These are phyloP conservation scores for Hirtodrosophila cameraria DNA, from an alignment of 2,888 invertebrate species.

Conservation along the genomic window DNA sequence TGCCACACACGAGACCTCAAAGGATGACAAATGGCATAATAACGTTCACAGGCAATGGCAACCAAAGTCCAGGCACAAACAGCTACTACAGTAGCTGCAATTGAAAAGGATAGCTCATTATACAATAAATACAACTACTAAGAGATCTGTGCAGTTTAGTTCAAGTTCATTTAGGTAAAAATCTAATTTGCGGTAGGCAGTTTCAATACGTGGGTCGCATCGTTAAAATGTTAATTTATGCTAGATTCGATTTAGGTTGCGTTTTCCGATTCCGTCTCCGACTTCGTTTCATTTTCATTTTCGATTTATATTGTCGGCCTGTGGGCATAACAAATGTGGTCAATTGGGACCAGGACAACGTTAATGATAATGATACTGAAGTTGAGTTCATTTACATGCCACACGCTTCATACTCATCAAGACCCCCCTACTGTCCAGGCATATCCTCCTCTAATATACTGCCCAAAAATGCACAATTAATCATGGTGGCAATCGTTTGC, in stretches of 20 bases:
- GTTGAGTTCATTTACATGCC: slow-evolving; percentile 29
- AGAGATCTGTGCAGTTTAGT: too few relatives aligned
- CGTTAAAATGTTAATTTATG: slow-evolving; percentile 48
- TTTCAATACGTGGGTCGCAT: slow-evolving; percentile 9
- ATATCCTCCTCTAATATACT: background rate
- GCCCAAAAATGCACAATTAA: slow-evolving; percentile 14
- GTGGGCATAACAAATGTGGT: slow-evolving; percentile 36
- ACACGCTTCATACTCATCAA: background rate
- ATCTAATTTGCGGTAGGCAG: too few relatives aligned
- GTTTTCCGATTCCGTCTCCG: background rate
- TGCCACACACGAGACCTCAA: slow-evolving; percentile 90
- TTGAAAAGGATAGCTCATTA: background rate
- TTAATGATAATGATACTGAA: slow-evolving; percentile 35
- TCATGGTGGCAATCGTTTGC: slow-evolving; percentile 4
- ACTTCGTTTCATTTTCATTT: background rate
- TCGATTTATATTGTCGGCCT: background rate
- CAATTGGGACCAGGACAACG: slow-evolving; percentile 28
- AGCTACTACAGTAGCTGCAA: slow-evolving; percentile 89
- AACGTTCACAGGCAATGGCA: slow-evolving; percentile 90
- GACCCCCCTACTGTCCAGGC: too few relatives aligned
- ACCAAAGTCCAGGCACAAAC: slow-evolving; percentile 92
- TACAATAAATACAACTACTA: background rate
- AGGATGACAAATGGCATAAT: slow-evolving; percentile 92
- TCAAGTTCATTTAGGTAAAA: too few relatives aligned
- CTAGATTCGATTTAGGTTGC: slow-evolving; percentile 1